These are phyloP conservation scores for Zaprionus vittiger DNA, from an alignment of 1,140 invertebrate species.

Conservation along the genomic window DNA sequence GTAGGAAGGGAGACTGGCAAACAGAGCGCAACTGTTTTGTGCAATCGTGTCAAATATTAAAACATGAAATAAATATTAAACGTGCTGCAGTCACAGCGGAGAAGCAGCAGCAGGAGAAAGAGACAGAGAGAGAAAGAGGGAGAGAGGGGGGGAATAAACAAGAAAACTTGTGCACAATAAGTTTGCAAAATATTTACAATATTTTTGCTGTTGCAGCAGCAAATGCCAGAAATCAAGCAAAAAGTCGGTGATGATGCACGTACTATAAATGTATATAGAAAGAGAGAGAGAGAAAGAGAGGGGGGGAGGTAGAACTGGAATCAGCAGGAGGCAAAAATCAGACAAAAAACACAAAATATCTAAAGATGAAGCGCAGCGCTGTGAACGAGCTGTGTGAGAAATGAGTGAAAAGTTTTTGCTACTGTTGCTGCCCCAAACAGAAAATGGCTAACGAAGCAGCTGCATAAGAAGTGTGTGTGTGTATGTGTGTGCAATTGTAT, in stretches of 20 bases:
- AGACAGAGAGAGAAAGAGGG: background rate
- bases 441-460: slow-evolving; percentile 44
- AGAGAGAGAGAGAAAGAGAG: background rate
- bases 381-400: slow-evolving; percentile 11
- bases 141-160: slow-evolving; percentile 31
- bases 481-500: slow-evolving; percentile 4
- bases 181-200: slow-evolving; percentile 72
- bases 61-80: slow-evolving; percentile 83
- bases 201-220: slow-evolving; percentile 47
- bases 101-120: background rate
- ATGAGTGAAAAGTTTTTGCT: slow-evolving; percentile 18
- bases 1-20: slow-evolving; percentile 19
- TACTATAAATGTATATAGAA: slow-evolving; percentile 7
- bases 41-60: slow-evolving; percentile 83
- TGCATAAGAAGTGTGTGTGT: background rate
- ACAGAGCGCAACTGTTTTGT: slow-evolving; percentile 62
- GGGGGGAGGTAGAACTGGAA: background rate
- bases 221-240: slow-evolving; percentile 14
- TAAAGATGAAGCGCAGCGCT: slow-evolving; percentile 15
- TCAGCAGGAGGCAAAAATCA: slow-evolving; percentile 3
- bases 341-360: slow-evolving; percentile 7
- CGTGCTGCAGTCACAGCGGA: slow-evolving; percentile 50
- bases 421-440: slow-evolving; percentile 33
- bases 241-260: slow-evolving; percentile 1
- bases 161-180: slow-evolving; percentile 76